A percentile compares a stretch with the other conserved stretches of the same genome.
Conservation (phyloP, 2,113 vertebrate genomes). For the Thermophis baileyi region DNA sequence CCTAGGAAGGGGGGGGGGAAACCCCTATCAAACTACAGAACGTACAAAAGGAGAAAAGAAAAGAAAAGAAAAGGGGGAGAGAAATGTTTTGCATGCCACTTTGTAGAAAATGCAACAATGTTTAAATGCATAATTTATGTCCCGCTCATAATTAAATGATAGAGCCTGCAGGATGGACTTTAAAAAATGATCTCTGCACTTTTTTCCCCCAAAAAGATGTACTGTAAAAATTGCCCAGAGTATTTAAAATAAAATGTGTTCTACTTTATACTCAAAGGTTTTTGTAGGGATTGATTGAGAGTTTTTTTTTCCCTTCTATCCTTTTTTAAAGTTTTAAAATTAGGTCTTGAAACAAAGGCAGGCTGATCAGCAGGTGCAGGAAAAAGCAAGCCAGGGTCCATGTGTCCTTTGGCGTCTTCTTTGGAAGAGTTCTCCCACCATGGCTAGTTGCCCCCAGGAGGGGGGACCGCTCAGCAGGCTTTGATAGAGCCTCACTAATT, state of each 20-base stretch:
- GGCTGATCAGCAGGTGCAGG: conserved; percentile 47
- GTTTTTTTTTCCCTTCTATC: not conserved
- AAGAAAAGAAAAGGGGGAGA: conserved; percentile 37
- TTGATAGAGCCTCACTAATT: conserved; percentile 8
- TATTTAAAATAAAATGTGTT: conserved; percentile 73
- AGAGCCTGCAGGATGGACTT: conserved; percentile 77
- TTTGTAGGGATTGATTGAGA: not conserved
- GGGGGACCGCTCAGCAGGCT: not conserved
- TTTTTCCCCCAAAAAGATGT: conserved; percentile 70
- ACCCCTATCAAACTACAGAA: not conserved
- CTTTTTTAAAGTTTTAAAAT: conserved; percentile 57
- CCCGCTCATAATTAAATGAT: conserved; percentile 84
- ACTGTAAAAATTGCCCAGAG: conserved; percentile 76
- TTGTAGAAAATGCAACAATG: conserved; percentile 79
- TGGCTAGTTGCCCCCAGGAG: not conserved
- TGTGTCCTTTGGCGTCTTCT: not conserved
- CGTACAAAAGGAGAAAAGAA: conserved; percentile 26
- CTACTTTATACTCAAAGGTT: conserved; percentile 63
- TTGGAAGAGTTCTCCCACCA: not conserved
- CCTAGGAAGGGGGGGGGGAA: conserved; percentile 24
- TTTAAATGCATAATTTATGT: conserved; percentile 82
- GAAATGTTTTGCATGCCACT: conserved; percentile 59
- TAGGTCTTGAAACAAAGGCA: conserved; percentile 55
- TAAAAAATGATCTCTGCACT: conserved; percentile 80
- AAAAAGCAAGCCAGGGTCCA: not conserved